Conservation (phyloP, 2,113 vertebrate species). For the Steatornis caripensis region DNA sequence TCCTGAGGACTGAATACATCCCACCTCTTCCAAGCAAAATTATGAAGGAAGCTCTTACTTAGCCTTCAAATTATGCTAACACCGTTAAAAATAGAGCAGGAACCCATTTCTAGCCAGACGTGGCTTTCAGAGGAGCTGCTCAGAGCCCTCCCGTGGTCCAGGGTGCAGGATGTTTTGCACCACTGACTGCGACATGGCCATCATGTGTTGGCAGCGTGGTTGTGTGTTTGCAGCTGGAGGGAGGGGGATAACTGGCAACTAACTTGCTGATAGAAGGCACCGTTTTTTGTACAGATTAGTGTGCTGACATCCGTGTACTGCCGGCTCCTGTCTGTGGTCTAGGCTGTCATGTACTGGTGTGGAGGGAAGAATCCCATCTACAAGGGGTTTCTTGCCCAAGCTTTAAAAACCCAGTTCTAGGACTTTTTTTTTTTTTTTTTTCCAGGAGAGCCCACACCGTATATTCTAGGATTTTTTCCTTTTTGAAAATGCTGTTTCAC, state of each 20-base stretch:
- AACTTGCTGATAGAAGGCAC: not conserved
- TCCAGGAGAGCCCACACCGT: not conserved
- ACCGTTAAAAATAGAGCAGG: not conserved
- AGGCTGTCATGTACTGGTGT: fast-evolving
- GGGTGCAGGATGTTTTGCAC: not conserved
- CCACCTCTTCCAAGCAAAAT: not conserved
- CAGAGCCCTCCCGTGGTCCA: not conserved
- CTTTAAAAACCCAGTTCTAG: not conserved
- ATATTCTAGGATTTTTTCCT: not conserved
- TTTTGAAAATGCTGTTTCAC: not conserved
- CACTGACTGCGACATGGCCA: fast-evolving
- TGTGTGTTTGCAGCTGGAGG: not conserved
- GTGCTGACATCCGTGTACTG: not conserved
- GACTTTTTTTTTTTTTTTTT: not conserved
- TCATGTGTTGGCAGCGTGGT: fast-evolving
- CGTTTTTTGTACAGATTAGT: not conserved
- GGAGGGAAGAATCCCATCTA: not conserved
- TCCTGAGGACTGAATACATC: not conserved
- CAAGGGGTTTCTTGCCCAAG: not conserved
- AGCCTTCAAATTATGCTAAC: not conserved
- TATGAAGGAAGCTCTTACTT: not conserved
- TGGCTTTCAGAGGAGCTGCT: not conserved
- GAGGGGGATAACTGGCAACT: not conserved
- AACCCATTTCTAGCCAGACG: not conserved
- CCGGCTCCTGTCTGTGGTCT: not conserved